Evolutionary conservation across 2,113 vertebrate species (phyloP), one percentile per base, ranked within the genome.

Genomic region (Podiceps cristatus): DNA sequence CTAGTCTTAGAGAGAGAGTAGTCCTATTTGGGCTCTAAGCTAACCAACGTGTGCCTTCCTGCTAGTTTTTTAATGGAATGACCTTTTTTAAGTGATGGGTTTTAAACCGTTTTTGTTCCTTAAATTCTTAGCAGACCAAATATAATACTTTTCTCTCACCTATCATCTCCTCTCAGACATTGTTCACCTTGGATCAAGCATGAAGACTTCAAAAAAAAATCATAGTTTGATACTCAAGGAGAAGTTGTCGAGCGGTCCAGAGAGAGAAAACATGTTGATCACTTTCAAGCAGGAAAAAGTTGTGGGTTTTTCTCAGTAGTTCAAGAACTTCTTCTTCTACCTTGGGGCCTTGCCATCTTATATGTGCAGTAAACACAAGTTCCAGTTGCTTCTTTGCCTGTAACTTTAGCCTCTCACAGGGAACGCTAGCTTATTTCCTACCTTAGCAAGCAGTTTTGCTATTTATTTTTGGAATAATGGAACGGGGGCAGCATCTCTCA

Each of bases 381-480:
- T 84, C 10, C 27, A 77, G 15, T 81, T 79, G 8, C 40, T 64
- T 69, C 86, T 95, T 95, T 90, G n/a, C 71, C 59, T 93, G 13
- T 20, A 95, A 50, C 27, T 95, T 82, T 67, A 76, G n/a, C 17
- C 24, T 96, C 71, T 75, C 67, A 58, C 20, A 78, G 91, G 93
- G 78, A 75, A 87, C 42, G n/a, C 20, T 62, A 58, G 7, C 29
- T 63, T 93, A 94, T 97, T 97, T 97, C 77, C 90, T 64, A 97
- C 66, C 60, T 97, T 94, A 89, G 28, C 64, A 86, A 64, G 29
- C 67, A 94, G 73, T 27, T 81, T 82, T 86, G 53, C 68, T 95
- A 94, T 96, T 95, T 96, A 88, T 96, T 85, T 82, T 96, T 96
- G 56, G 72, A 92, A 84, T 71, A 95, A 96, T 91, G 60, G 64